Evolutionary conservation across 2,113 vertebrate species (phyloP).

Genomic region (Pavo muticus): DNA sequence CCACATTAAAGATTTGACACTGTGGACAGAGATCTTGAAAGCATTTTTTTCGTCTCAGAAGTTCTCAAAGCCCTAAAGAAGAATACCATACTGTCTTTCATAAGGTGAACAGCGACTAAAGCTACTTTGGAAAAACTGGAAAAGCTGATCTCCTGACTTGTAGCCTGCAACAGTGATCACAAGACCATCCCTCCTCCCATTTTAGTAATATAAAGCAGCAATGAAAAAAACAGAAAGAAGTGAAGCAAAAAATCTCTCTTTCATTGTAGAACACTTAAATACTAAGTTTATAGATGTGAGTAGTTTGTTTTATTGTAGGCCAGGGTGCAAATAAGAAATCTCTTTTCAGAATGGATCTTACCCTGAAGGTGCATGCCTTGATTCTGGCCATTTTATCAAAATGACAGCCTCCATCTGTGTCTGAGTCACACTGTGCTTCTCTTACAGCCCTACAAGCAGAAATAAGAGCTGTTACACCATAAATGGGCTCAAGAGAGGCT

Average conservation of each 20-base stretch:
- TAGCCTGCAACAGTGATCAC: not conserved
- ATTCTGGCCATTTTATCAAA: not conserved
- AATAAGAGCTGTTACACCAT: not conserved
- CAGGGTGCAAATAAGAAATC: not conserved
- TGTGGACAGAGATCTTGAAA: not conserved
- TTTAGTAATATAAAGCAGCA: not conserved
- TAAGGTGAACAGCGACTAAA: not conserved
- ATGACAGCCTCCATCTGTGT: not conserved
- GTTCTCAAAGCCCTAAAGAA: not conserved
- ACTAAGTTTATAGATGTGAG: not conserved
- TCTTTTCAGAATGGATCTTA: not conserved
- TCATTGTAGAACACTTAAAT: not conserved
- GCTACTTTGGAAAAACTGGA: not conserved
- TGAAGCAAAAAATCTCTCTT: not conserved
- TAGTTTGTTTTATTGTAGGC: not conserved
- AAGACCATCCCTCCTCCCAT: not conserved
- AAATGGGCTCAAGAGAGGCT: accelerated
- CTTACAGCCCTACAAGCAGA: not conserved
- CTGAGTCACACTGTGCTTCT: not conserved
- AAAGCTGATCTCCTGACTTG: slow-evolving; percentile 40
- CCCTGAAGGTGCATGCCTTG: not conserved
- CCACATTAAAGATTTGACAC: not conserved
- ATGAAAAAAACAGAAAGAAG: not conserved
- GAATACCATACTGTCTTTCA: not conserved
- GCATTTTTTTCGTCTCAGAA: not conserved